phyloP scores from a whole-genome alignment of 1,140 invertebrate species.

The Aphelenchoides avenae region DNA sequence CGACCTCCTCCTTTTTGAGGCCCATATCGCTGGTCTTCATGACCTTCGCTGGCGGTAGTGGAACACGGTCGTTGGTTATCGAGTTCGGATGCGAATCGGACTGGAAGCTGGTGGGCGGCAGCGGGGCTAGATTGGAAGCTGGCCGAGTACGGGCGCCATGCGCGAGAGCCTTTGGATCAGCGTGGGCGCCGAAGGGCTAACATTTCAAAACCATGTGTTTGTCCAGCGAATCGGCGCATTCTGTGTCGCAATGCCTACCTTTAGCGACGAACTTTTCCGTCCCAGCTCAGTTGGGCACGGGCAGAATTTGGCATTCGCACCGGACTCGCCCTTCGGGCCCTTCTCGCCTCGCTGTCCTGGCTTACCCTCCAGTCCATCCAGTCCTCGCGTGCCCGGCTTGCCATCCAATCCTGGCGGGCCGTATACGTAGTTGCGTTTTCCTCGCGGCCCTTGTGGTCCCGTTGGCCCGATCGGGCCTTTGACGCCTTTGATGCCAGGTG shows the following conservation, averaged over 20 bases:
- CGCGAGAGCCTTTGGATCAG: too few species aligned
- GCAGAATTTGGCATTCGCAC: slow-evolving; percentile 35
- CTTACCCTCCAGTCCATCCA: slow-evolving; percentile 37
- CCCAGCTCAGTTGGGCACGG: slow-evolving; percentile 32
- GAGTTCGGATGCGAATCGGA: too few species aligned
- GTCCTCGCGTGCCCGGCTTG: slow-evolving; percentile 23
- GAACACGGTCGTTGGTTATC: too few species aligned
- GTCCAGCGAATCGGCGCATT: slow-evolving; percentile 1
- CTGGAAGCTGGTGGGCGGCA: too few species aligned
- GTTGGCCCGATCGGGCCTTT: slow-evolving; percentile 19
- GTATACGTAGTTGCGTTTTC: slow-evolving; percentile 28
- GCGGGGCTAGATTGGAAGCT: too few species aligned
- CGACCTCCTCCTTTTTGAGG: too few species aligned
- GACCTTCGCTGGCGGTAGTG: too few species aligned
- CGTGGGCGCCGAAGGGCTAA: neutral
- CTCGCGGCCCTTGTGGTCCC: slow-evolving; percentile 32
- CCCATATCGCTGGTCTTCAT: too few species aligned
- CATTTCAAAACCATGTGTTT: slow-evolving; percentile 11
- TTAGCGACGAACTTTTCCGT: neutral
- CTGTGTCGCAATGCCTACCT: slow-evolving; percentile 4
- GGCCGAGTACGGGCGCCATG: too few species aligned
- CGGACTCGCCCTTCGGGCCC: slow-evolving; percentile 22
- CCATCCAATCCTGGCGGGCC: slow-evolving; percentile 32
- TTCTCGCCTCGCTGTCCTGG: slow-evolving; percentile 20
- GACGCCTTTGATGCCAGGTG: slow-evolving; percentile 1